Percentiles rank a stretch among this genome's conserved stretches.
phyloP scores from a whole-genome alignment of 1,140 invertebrate genomes.

The Neoseiulus cucumeris region DNA sequence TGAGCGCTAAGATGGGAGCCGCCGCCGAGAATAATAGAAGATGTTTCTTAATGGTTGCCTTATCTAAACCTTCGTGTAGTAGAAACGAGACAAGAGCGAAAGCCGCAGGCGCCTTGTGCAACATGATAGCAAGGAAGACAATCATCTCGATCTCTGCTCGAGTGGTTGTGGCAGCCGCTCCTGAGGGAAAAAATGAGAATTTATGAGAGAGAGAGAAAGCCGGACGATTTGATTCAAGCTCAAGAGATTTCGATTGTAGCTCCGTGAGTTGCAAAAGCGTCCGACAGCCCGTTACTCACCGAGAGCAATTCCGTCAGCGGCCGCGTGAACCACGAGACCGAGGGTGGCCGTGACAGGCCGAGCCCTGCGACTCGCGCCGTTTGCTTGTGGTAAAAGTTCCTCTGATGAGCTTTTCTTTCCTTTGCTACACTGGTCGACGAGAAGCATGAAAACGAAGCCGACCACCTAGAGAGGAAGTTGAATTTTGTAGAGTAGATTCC shows the following conservation, averaged over 20 bases:
- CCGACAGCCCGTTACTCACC: constrained; percentile 30
- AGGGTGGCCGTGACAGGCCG: constrained; percentile 53
- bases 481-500: no score
- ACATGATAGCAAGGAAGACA: constrained; percentile 94
- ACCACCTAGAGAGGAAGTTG: constrained; percentile 27
- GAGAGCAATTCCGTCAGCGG: constrained; percentile 87
- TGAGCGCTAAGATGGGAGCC: constrained; percentile 65
- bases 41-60: constrained; percentile 63
- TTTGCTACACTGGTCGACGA: constrained; percentile 61
- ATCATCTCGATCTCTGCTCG: constrained; percentile 91
- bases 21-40: constrained; percentile 80
- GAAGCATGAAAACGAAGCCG: constrained; percentile 90
- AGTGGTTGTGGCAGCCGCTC: constrained; percentile 73
- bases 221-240: no score
- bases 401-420: constrained; percentile 16
- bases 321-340: constrained; percentile 89
- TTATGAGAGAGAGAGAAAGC: no score
- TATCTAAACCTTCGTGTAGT: constrained; percentile 78
- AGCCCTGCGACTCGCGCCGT: neutral
- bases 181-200: neutral
- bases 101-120: constrained; percentile 94
- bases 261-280: no score
- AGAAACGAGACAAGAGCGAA: constrained; percentile 95
- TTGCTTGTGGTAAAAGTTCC: neutral
- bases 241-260: no score